Percentiles rank a stretch among this genome's conserved stretches.
These are phyloP conservation scores for Gryon sp. DNA, from an alignment of 1,140 invertebrate species.

Conservation along the genomic window DNA sequence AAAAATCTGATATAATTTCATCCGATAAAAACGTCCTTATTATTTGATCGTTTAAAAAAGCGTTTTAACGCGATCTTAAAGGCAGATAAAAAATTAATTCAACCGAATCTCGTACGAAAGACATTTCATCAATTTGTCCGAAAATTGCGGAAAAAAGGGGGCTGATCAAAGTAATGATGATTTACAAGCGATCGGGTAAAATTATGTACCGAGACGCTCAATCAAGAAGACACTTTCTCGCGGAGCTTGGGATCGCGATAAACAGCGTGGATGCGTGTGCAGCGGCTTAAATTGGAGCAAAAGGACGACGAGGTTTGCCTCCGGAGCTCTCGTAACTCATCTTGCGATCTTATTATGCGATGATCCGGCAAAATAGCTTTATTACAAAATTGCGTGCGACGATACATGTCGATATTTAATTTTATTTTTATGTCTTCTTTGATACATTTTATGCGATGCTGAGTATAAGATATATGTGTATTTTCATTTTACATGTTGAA, in stretches of 20 bases:
- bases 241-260: conserved; percentile 12
- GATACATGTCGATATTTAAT: background rate
- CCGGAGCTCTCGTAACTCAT: conserved; percentile 33
- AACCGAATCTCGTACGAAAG: conserved; percentile 2
- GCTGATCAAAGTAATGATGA: conserved; percentile 41
- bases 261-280: background rate
- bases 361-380: conserved; percentile 2
- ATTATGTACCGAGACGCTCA: conserved; percentile 25
- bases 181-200: conserved; percentile 21
- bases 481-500: no score
- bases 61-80: conserved; percentile 27
- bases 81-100: conserved; percentile 44
- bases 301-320: conserved; percentile 35
- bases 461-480: no score
- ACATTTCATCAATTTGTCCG: conserved; percentile 41
- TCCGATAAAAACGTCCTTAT: no score
- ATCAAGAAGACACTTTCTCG: conserved; percentile 41
- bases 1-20: no score
- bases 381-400: conserved; percentile 6
- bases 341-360: conserved; percentile 21
- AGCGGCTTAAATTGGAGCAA: conserved; percentile 37
- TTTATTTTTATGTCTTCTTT: no score
- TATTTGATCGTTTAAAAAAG: no score
- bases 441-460: no score
- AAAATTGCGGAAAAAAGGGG: conserved; percentile 35